These are phyloP conservation scores for Salvelinus sp. DNA, from an alignment of 2,113 vertebrate species.

Conservation along the genomic window DNA sequence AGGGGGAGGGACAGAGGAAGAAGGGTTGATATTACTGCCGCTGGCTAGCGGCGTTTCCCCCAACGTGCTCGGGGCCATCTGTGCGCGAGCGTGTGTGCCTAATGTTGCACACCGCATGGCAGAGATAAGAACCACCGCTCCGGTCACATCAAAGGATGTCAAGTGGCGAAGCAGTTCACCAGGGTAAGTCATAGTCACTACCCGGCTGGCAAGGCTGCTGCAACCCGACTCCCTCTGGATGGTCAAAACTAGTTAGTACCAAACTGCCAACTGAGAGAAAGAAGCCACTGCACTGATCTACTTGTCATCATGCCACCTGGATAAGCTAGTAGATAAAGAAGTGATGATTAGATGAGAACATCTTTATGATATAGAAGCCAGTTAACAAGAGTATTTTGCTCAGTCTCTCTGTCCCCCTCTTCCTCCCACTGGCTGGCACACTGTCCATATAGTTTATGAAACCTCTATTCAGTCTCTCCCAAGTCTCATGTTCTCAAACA, in stretches of 20 bases:
- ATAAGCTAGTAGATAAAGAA: neutral
- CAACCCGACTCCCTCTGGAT: too few relatives aligned
- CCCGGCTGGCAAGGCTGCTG: too few relatives aligned
- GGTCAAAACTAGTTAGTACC: too few relatives aligned
- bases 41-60: conserved; percentile 32
- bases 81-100: neutral
- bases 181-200: too few relatives aligned
- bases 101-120: conserved; percentile 25
- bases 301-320: neutral
- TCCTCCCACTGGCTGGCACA: neutral
- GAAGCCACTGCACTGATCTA: neutral
- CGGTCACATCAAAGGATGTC: conserved; percentile 45
- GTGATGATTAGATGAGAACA: neutral
- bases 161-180: neutral
- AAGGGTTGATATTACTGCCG: conserved; percentile 41
- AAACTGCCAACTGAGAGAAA: neutral
- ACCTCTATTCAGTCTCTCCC: too few relatives aligned
- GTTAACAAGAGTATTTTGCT: neutral
- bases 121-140: conserved; percentile 9
- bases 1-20: too few relatives aligned
- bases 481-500: neutral
- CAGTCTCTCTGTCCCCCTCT: conserved; percentile 4
- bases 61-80: conserved; percentile 11
- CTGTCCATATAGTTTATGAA: neutral
- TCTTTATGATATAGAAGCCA: neutral